Evolutionary conservation across 92 coral and sea anemone species (phyloP).

Genomic region (Actinernus sp.): DNA sequence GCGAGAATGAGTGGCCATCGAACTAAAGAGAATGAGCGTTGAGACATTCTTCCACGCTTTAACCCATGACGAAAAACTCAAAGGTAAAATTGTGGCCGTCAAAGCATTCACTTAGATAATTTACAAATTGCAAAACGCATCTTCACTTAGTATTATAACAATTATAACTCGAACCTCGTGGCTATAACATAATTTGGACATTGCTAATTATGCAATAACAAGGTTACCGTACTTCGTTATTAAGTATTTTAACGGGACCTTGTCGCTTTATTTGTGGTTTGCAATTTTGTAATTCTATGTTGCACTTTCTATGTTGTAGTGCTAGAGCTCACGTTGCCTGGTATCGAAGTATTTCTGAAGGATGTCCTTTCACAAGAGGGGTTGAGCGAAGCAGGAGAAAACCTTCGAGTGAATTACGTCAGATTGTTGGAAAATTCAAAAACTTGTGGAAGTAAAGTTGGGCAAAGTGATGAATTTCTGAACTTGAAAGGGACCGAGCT

Average conservation of each 20-base stretch:
- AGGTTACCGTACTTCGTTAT: not conserved
- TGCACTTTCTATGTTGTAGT: constrained; percentile 53
- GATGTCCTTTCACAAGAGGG: constrained; percentile 72
- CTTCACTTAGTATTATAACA: not conserved
- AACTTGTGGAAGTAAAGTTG: not conserved
- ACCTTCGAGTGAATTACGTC: constrained; percentile 64
- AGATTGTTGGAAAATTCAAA: constrained; percentile 51
- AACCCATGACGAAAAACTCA: constrained; percentile 34
- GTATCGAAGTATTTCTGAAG: constrained; percentile 72
- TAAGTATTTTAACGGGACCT: not conserved
- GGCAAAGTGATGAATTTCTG: not conserved
- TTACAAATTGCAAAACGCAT: not conserved
- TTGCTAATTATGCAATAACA: not conserved
- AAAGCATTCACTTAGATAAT: not conserved
- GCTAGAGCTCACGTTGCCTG: constrained; percentile 80
- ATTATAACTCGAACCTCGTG: not conserved
- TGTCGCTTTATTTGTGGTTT: constrained; percentile 7
- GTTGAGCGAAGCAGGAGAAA: constrained; percentile 79
- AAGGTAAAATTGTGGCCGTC: constrained; percentile 25
- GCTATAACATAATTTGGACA: not conserved
- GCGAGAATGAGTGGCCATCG: not conserved
- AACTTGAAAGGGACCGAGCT: constrained; percentile 3
- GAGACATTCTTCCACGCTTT: constrained; percentile 44
- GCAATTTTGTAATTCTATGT: not conserved
- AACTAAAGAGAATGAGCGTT: constrained; percentile 31